Percentiles rank a stretch among this genome's conserved stretches.
These are phyloP conservation scores for Regulus satrapa DNA, from an alignment of 2,113 vertebrate genomes.

Conservation along the genomic window DNA sequence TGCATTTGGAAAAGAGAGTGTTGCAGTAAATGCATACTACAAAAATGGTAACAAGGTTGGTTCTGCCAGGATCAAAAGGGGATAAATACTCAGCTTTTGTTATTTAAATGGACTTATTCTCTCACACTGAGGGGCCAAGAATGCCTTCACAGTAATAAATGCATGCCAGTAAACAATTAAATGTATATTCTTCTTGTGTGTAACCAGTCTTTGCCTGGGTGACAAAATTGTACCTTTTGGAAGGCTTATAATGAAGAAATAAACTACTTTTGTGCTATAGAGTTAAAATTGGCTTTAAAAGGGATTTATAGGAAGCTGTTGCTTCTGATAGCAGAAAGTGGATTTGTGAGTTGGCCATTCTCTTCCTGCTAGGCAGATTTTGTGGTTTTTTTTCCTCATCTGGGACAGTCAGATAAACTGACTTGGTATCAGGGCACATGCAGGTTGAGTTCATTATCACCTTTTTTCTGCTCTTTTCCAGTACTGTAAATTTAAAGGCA, in stretches of 20 bases:
- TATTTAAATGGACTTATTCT: not conserved
- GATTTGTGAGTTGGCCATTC: not conserved
- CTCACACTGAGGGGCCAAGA: not conserved
- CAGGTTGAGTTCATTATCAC: not conserved
- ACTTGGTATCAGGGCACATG: not conserved
- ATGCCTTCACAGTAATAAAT: not conserved
- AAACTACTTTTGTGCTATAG: not conserved
- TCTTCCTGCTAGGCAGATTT: not conserved
- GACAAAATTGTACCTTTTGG: not conserved
- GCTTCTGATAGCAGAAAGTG: not conserved
- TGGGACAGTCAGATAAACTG: not conserved
- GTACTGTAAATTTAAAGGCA: not conserved
- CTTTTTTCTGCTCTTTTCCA: not conserved
- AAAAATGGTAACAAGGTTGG: not conserved
- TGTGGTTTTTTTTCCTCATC: not conserved
- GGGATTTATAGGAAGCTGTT: not conserved
- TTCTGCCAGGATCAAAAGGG: not conserved
- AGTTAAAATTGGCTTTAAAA: conserved; percentile 6
- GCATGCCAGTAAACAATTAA: not conserved
- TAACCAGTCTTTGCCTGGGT: not conserved
- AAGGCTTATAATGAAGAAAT: not conserved
- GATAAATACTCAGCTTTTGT: not conserved
- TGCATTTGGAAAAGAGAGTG: not conserved
- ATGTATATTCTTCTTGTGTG: not conserved
- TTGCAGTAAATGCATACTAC: not conserved